Conservation (phyloP, 2,113 vertebrate genomes). For the Uria aalge region DNA sequence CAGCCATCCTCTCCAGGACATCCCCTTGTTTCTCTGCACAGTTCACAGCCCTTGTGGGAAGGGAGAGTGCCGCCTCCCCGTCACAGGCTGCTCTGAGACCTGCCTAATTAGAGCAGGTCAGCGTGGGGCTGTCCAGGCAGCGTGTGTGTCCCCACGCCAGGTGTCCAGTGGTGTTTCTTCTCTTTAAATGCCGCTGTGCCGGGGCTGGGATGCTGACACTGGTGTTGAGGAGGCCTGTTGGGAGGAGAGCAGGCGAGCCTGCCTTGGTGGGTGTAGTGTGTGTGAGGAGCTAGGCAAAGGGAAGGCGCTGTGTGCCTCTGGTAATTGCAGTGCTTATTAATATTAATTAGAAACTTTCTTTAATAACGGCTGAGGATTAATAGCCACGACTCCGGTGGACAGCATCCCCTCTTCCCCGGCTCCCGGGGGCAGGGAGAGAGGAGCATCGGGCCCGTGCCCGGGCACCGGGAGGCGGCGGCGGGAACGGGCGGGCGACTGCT, state of each 20-base stretch:
- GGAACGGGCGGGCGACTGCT: slow-evolving; percentile 32
- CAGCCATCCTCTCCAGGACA: not conserved
- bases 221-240: not conserved
- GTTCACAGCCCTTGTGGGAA: not conserved
- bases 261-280: not conserved
- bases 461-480: not conserved
- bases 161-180: rapidly evolving
- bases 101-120: not conserved
- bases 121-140: not conserved
- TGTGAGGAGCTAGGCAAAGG: not conserved
- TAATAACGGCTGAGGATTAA: not conserved
- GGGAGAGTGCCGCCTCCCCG: not conserved
- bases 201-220: too few relatives aligned
- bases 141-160: rapidly evolving
- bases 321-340: not conserved
- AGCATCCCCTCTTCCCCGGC: not conserved
- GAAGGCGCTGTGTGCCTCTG: not conserved
- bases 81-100: not conserved
- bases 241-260: not conserved
- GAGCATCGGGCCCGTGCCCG: not conserved
- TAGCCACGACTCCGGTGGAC: rapidly evolving
- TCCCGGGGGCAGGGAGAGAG: not conserved
- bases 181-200: not conserved
- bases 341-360: not conserved
- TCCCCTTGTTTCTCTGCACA: not conserved